phyloP scores from a whole-genome alignment of 2,797 vertebrate genomes.

The Chromis chromis region DNA sequence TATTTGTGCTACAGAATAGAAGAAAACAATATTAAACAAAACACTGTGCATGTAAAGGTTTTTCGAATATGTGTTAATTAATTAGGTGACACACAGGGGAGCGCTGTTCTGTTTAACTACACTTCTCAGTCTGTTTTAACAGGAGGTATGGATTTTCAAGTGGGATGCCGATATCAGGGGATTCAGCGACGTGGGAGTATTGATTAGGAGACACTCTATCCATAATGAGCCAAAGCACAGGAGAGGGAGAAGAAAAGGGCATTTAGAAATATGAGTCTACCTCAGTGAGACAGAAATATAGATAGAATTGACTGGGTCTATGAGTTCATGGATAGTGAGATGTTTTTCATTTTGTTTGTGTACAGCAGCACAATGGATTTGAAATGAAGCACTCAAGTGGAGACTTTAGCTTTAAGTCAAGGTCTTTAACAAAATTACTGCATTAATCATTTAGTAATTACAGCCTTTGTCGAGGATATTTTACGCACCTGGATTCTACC shows the following conservation, averaged over 20 bases:
- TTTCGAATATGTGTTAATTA: conserved; percentile 35
- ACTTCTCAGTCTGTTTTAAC: conserved; percentile 9
- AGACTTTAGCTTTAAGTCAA: too few relatives aligned
- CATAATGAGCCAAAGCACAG: neutral
- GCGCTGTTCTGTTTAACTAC: conserved; percentile 13
- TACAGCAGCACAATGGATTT: too few relatives aligned
- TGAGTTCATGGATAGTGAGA: too few relatives aligned
- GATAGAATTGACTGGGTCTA: too few relatives aligned
- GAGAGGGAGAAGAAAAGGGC: neutral
- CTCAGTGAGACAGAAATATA: too few relatives aligned
- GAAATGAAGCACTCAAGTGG: too few relatives aligned
- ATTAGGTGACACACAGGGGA: conserved; percentile 17
- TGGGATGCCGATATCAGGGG: conserved; percentile 16
- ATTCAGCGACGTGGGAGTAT: conserved; percentile 14
- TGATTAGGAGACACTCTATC: conserved; percentile 29
- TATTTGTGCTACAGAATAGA: conserved; percentile 92
- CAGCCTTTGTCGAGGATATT: too few relatives aligned
- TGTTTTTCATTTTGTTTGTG: too few relatives aligned
- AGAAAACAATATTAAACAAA: neutral
- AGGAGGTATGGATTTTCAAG: conserved; percentile 49
- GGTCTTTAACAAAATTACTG: too few relatives aligned
- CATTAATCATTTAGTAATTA: too few relatives aligned
- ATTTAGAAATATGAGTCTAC: neutral
- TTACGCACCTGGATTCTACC: too few relatives aligned
- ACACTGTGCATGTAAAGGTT: neutral